Evolutionary conservation across 2,113 vertebrate genomes (phyloP).

Genomic region (Sardina pilchardus): DNA sequence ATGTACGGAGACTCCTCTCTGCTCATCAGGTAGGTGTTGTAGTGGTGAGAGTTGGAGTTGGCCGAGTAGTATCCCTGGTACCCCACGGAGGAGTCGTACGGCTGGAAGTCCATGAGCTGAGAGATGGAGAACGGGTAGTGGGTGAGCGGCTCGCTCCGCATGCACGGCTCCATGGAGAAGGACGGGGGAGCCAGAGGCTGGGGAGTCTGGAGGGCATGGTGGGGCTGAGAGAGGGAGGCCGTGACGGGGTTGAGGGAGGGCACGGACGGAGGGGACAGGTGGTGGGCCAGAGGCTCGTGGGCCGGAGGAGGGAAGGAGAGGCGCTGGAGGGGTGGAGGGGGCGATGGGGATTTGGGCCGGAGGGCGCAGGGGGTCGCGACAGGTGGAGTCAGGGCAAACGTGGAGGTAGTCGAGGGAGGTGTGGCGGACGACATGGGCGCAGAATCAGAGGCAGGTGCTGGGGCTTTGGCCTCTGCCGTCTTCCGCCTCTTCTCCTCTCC

Average conservation of each 20-base stretch:
- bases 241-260: not conserved
- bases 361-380: not conserved
- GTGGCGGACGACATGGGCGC: not conserved
- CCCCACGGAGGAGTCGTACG: slow-evolving; percentile 39
- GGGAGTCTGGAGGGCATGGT: slow-evolving; percentile 11
- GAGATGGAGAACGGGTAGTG: slow-evolving; percentile 41
- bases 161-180: slow-evolving; percentile 25
- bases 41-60: slow-evolving; percentile 36
- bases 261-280: slow-evolving; percentile 21
- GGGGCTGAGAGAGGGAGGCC: not conserved
- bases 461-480: slow-evolving; percentile 24
- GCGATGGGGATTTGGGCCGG: slow-evolving; percentile 17
- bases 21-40: slow-evolving; percentile 32
- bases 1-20: slow-evolving; percentile 36
- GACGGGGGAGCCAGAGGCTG: not conserved
- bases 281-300: slow-evolving; percentile 38
- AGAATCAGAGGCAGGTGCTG: slow-evolving; percentile 17
- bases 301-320: slow-evolving; percentile 26
- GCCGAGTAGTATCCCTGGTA: slow-evolving; percentile 46
- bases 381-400: not conserved
- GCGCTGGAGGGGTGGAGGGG: slow-evolving; percentile 24
- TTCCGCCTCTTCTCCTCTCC: slow-evolving; percentile 45
- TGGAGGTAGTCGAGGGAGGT: not conserved
- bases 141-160: slow-evolving; percentile 32
- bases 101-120: slow-evolving; percentile 46